Conservation (phyloP, 2,797 vertebrate genomes). For the Mionectes olivaceus region DNA sequence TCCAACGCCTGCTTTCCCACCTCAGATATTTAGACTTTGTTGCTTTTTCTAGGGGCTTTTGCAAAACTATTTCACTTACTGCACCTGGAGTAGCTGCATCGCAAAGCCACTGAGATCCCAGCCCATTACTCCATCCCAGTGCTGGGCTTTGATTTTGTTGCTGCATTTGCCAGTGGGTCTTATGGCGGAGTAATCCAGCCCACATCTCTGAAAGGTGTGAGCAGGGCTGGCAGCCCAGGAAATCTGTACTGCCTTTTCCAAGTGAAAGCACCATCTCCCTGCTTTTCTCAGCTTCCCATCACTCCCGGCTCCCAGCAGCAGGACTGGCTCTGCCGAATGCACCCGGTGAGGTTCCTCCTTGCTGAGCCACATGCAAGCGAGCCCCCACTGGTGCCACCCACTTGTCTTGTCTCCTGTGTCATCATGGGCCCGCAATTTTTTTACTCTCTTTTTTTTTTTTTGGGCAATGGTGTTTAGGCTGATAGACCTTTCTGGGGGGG, state of each 20-base stretch:
- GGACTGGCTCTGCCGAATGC: background rate
- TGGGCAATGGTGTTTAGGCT: background rate
- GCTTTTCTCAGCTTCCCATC: background rate
- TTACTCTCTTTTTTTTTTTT: background rate
- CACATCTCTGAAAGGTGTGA: background rate
- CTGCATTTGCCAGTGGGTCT: background rate
- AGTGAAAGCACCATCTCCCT: background rate
- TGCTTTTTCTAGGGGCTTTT: background rate
- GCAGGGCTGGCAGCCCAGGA: background rate
- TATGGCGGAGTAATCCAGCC: background rate
- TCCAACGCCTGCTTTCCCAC: background rate
- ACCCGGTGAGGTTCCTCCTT: background rate
- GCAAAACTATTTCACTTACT: background rate
- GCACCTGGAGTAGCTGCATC: background rate
- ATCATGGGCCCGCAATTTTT: fast-evolving
- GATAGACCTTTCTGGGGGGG: background rate
- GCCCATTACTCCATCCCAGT: background rate
- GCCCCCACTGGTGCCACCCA: background rate
- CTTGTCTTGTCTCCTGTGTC: background rate
- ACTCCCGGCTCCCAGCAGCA: background rate
- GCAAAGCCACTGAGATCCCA: background rate
- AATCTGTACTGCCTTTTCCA: background rate
- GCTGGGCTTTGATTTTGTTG: background rate
- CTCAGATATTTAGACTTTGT: background rate
- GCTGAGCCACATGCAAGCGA: fast-evolving